These are phyloP conservation scores for Strigamia transsilvanica DNA, from an alignment of 2,888 invertebrate species.

Conservation along the genomic window DNA sequence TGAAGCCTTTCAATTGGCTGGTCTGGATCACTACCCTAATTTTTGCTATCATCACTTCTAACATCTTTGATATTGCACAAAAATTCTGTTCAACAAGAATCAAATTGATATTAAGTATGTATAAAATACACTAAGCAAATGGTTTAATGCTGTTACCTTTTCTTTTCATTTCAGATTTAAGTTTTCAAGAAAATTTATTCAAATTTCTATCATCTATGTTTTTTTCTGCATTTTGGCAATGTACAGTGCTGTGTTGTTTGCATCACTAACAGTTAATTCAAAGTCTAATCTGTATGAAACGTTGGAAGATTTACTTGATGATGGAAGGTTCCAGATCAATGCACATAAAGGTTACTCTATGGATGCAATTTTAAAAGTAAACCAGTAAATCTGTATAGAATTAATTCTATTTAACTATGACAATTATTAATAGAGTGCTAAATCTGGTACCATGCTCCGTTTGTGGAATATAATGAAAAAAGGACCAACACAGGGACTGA, in stretches of 20 bases:
- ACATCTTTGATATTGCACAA: background rate
- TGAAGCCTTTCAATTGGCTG: background rate
- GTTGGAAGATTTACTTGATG: background rate
- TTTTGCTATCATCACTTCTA: background rate
- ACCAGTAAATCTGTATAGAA: background rate
- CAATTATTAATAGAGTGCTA: background rate
- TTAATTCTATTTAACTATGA: too few relatives aligned
- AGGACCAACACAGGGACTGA: background rate
- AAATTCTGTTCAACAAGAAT: background rate
- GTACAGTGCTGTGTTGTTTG: background rate
- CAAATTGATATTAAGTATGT: background rate
- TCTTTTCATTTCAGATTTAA: background rate
- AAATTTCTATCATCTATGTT: background rate
- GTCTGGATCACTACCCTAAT: background rate
- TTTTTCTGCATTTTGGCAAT: background rate
- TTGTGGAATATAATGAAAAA: background rate
- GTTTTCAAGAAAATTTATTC: background rate
- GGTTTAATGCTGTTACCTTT: too few relatives aligned
- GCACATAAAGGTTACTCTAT: background rate
- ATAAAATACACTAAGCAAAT: too few relatives aligned
- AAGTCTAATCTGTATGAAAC: background rate
- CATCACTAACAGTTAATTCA: background rate
- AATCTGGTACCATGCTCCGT: background rate
- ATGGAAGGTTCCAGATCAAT: background rate
- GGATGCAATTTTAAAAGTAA: background rate